Evolutionary conservation across 2,888 invertebrate species (phyloP).

Genomic region (Cheilosia urbana): DNA sequence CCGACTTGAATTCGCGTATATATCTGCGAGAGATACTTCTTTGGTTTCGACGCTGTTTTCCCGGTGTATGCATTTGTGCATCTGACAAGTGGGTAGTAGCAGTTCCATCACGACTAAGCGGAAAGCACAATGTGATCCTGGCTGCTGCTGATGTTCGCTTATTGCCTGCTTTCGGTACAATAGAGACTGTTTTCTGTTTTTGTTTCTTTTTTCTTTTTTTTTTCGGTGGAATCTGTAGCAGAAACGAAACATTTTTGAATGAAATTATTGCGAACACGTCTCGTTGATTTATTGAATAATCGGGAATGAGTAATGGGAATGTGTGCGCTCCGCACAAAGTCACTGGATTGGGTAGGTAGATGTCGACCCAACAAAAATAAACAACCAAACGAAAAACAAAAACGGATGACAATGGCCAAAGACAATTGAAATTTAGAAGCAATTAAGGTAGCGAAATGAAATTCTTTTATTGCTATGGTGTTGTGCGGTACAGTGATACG

Average conservation of each 20-base stretch:
- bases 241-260: slow-evolving; percentile 71
- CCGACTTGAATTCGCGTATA: slow-evolving; percentile 61
- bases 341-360: neutral
- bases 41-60: slow-evolving; percentile 29
- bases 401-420: slow-evolving; percentile 61
- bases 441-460: slow-evolving; percentile 73
- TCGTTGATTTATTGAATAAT: slow-evolving; percentile 75
- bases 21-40: slow-evolving; percentile 50
- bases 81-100: slow-evolving; percentile 72
- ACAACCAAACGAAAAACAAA: slow-evolving; percentile 6
- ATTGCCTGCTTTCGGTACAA: slow-evolving; percentile 61
- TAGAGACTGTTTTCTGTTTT: slow-evolving; percentile 52
- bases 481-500: slow-evolving; percentile 29
- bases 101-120: slow-evolving; percentile 70
- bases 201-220: slow-evolving; percentile 32
- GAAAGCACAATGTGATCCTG: slow-evolving; percentile 46
- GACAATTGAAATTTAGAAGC: slow-evolving; percentile 75
- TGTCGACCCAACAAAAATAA: slow-evolving; percentile 3
- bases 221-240: slow-evolving; percentile 51
- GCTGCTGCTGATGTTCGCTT: slow-evolving; percentile 38
- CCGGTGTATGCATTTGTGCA: slow-evolving; percentile 47
- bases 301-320: slow-evolving; percentile 72
- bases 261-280: slow-evolving; percentile 76
- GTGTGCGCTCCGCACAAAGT: slow-evolving; percentile 30
- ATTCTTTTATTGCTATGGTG: slow-evolving; percentile 55